phyloP scores from a whole-genome alignment of 2,888 invertebrate genomes.

The Heterodera filipjevi region DNA sequence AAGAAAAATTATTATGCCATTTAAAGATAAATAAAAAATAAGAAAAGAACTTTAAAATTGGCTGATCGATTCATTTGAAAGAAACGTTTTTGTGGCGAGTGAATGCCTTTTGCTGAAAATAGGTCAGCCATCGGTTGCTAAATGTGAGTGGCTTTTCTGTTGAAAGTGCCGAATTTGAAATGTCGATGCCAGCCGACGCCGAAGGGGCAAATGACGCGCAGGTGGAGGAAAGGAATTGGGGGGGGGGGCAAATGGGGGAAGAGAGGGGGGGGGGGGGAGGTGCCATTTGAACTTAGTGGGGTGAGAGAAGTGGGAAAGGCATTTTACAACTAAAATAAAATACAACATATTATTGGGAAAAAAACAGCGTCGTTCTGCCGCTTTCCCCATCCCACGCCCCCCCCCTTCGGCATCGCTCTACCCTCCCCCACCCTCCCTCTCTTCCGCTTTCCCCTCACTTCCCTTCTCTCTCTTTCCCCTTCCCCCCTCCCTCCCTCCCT shows the following conservation, averaged over 20 bases:
- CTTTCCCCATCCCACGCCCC: no score
- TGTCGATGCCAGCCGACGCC: conserved; percentile 5
- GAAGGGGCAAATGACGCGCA: conserved; percentile 1
- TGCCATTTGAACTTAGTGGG: not conserved
- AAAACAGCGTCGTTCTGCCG: no score
- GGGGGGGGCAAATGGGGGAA: not conserved
- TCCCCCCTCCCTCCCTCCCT: no score
- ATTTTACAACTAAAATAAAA: no score
- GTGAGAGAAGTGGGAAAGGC: not conserved
- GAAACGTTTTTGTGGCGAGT: not conserved
- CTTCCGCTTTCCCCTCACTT: no score
- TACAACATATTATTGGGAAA: no score
- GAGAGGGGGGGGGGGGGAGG: not conserved
- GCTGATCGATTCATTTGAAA: not conserved
- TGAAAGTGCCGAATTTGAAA: conserved; percentile 4
- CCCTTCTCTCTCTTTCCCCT: no score
- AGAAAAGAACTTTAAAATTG: no score
- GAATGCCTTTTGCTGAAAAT: not conserved
- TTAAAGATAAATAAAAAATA: no score
- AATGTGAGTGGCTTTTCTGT: not conserved
- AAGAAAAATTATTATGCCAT: no score
- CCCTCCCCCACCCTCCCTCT: no score
- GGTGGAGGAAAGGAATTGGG: not conserved
- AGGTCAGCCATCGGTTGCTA: not conserved
- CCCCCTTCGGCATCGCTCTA: no score